Conservation (phyloP, 64 coral and sea anemone genomes). For the Trachythela sp. region DNA sequence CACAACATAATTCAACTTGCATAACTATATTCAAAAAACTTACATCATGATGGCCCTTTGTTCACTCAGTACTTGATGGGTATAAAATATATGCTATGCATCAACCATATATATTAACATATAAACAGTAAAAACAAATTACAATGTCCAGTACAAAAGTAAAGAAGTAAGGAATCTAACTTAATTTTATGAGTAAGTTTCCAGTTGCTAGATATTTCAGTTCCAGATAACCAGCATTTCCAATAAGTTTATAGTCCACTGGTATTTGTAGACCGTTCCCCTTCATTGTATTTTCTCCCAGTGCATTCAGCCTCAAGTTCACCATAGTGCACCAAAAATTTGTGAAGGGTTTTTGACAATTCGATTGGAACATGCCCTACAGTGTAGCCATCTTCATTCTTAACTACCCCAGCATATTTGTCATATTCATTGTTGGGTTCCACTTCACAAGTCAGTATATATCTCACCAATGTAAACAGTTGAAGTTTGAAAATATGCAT, state of each 20-base stretch:
- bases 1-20: too few relatives aligned
- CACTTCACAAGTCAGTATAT: conserved; percentile 23
- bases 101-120: not conserved
- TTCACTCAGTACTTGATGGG: conserved; percentile 23
- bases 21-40: too few relatives aligned
- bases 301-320: conserved; percentile 23
- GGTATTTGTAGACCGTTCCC: conserved; percentile 15
- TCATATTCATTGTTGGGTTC: conserved; percentile 23
- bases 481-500: conserved; percentile 27
- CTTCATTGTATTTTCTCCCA: conserved; percentile 23
- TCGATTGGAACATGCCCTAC: conserved; percentile 25
- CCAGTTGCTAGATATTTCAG: conserved; percentile 23
- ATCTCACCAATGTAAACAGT: conserved; percentile 28
- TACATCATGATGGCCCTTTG: too few relatives aligned
- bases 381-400: conserved; percentile 26
- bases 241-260: conserved; percentile 26
- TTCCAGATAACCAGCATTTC: conserved; percentile 22
- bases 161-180: conserved; percentile 6
- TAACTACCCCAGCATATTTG: conserved; percentile 20
- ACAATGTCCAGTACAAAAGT: not conserved
- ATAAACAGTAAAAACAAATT: conserved; percentile 24
- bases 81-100: conserved; percentile 18
- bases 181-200: conserved; percentile 27
- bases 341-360: conserved; percentile 21
- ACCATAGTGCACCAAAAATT: conserved; percentile 20